Percentiles rank a stretch among this genome's conserved stretches.
Conservation (phyloP, 2,113 vertebrate genomes). For the Rhabdomys dilectus region DNA sequence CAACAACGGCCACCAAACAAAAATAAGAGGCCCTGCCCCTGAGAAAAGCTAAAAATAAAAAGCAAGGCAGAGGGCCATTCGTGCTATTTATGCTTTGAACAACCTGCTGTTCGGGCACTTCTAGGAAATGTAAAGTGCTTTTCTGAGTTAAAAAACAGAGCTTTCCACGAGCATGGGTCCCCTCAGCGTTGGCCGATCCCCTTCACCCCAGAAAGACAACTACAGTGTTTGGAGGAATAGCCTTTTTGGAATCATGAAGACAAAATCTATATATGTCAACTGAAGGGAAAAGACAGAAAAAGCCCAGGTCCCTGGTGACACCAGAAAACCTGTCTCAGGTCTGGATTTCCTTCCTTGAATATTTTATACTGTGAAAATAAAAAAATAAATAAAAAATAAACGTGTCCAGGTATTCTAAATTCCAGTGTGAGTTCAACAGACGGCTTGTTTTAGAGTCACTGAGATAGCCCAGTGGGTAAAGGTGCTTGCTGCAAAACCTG, state of each 20-base stretch:
- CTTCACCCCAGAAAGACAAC: background rate
- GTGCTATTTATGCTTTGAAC: background rate
- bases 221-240: background rate
- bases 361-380: background rate
- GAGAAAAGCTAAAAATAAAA: background rate
- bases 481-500: background rate
- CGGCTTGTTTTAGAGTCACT: background rate
- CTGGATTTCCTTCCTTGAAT: background rate
- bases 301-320: background rate
- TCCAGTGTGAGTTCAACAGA: background rate
- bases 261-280: background rate
- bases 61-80: background rate
- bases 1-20: constrained; percentile 54
- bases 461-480: background rate
- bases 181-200: background rate
- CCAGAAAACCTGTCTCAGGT: background rate
- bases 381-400: background rate
- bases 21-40: background rate
- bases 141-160: background rate
- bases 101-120: background rate
- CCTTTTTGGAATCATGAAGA: background rate
- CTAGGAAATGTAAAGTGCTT: background rate
- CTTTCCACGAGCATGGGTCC: background rate
- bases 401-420: background rate
- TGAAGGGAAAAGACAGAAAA: background rate